Conservation (phyloP, 2,797 vertebrate genomes). For the Gallinago stenura region DNA sequence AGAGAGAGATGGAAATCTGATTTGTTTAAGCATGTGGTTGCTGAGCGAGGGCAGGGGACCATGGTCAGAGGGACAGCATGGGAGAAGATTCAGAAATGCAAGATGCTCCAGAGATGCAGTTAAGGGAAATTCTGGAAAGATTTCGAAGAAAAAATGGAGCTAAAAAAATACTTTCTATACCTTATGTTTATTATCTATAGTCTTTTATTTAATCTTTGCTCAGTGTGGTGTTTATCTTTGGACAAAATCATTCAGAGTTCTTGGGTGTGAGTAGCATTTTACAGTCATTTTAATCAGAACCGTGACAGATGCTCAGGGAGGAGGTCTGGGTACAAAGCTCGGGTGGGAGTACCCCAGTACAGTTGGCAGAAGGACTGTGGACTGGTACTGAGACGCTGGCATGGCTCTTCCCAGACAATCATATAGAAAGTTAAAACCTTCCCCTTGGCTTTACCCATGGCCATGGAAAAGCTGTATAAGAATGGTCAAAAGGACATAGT, state of each 20-base stretch:
- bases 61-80: too few species aligned
- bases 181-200: background rate
- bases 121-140: background rate
- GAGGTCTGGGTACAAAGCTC: background rate
- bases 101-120: background rate
- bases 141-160: background rate
- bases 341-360: too few species aligned
- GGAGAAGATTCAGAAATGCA: background rate
- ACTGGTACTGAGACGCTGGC: background rate
- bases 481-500: background rate
- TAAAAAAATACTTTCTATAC: background rate
- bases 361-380: background rate
- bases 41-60: background rate
- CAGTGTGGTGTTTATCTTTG: background rate
- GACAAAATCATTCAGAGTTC: background rate
- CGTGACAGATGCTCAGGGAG: background rate
- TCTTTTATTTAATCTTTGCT: background rate
- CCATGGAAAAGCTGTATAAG: fast-evolving
- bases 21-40: background rate
- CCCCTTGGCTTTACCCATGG: background rate
- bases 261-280: background rate
- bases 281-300: background rate
- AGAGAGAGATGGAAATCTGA: background rate
- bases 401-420: background rate
- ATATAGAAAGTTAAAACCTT: background rate